Evolutionary conservation across 2,113 vertebrate genomes (phyloP).

Genomic region (Platichthys stellatus): DNA sequence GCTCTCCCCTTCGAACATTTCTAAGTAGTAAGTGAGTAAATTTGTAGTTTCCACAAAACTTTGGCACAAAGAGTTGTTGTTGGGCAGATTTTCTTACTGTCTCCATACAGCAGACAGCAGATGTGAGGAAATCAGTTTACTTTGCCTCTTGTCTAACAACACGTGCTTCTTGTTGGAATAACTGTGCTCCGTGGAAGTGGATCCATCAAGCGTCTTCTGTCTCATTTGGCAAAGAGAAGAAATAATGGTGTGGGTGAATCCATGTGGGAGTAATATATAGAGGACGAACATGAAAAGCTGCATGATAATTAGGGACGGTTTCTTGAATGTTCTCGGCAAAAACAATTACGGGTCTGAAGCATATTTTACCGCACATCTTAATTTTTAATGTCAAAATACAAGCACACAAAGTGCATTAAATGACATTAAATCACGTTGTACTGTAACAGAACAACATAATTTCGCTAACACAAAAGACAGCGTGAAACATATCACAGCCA

Average conservation of each 20-base stretch:
- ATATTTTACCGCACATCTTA: background rate
- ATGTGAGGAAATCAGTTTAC: background rate
- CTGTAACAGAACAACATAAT: background rate
- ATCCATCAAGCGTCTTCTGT: background rate
- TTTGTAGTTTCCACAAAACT: too few species aligned
- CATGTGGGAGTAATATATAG: constrained; percentile 7
- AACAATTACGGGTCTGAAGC: constrained; percentile 11
- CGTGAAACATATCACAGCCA: background rate
- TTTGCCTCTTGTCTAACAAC: background rate
- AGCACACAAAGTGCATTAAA: background rate
- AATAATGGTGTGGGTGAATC: background rate
- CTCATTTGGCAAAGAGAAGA: constrained; percentile 11
- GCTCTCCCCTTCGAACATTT: too few species aligned
- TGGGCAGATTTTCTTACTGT: background rate
- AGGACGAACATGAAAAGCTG: constrained; percentile 24
- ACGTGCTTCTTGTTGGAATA: background rate
- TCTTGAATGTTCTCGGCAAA: constrained; percentile 1
- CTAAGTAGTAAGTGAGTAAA: too few species aligned
- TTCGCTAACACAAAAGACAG: background rate
- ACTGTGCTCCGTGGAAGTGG: background rate
- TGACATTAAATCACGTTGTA: background rate
- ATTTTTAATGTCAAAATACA: constrained; percentile 3
- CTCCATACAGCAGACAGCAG: background rate
- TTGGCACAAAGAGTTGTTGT: too few species aligned
- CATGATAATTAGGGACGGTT: background rate